Evolutionary conservation across 2,797 vertebrate species (phyloP), one percentile per base, ranked within the genome.

Genomic region (Alcedo atthis): DNA sequence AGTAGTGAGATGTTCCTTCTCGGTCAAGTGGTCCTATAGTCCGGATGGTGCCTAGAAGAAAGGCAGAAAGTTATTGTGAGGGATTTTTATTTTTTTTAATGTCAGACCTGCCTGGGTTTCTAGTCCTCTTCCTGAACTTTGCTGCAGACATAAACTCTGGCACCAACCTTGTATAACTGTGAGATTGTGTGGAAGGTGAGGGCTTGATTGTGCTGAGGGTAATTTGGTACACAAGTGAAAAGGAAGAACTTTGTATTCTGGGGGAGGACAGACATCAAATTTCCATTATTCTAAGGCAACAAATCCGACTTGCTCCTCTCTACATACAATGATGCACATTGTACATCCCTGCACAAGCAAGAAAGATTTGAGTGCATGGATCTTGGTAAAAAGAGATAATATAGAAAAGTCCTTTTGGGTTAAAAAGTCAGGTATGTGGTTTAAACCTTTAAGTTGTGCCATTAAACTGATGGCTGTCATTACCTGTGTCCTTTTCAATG

Each of bases 401-500:
- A 37, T 4, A 48, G 55, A 37, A 48, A 74, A 22, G 10, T 37
- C 16, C 46, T 58, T 6, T 24, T 25, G 28, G 25, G 51, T 46
- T 35, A 84, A 91, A 71, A 83, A 43, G 35, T 43, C 35, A 68
- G 33, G 53, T 17, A 42, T 8, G 12, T 5, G 11, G 24, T 49
- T 85, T 46, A 66, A 73, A 4, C 21, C 54, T 51, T 76, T 84
- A 33, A 43, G 26, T 6, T 13, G 15, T 28, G 33, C 42, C 37
- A 2, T 55, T 57, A 64, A n/a, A 48, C 48, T 25, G 77, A 40
- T 33, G 32, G 15, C 14, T 40, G 35, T 73, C 61, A 67, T 96
- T 98, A 99, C 99, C 99, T 98, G 98, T 98, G 97, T 99, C 98
- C 87, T 98, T 98, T 77, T 99, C 97, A 24, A 99, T 98, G 91